Base-by-base conservation (phyloP, 23 tunicate species). In the Diplosoma virens region DNA sequence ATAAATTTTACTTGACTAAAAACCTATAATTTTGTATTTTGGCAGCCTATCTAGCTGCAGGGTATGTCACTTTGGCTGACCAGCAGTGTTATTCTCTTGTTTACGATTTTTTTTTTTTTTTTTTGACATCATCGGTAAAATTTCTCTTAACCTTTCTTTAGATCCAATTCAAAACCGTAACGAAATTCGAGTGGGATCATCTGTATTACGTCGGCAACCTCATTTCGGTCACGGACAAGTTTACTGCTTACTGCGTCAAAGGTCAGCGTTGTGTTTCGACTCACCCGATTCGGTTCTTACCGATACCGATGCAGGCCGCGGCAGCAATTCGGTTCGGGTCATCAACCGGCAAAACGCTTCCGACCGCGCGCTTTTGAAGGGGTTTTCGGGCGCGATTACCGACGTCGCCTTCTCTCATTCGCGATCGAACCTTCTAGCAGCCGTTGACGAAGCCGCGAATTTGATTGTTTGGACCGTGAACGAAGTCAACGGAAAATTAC, bases 101-200 rank as follows among this genome's bases (percentile, higher is more conserved):
- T n/a, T n/a, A n/a, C n/a, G n/a, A n/a, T n/a, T n/a, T n/a, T n/a
- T n/a, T n/a, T n/a, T n/a, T n/a, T n/a, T n/a, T n/a, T n/a, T n/a
- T n/a, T n/a, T n/a, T n/a, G n/a, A n/a, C n/a, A n/a, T n/a, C n/a
- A n/a, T n/a, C n/a, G n/a, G n/a, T n/a, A n/a, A n/a, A n/a, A n/a
- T n/a, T n/a, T n/a, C n/a, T n/a, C n/a, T n/a, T n/a, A 7, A 7
- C 50, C 14, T 41, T 41, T 11, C 14, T 61, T 47, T 27, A 86
- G 93, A 82, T 86, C 1, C 66, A 85, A 35, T 59, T 77, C 76
- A 75, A 41, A 30, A 86, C 85, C 7, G 76, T 87, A 47, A 87
- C 95, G 0, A 87, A 87, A 30, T 87, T 81, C 55, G 96, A 89
- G 50, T 89, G 96, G 96, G 96, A 89, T 33, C 81, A 78, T 25